Base-by-base conservation (phyloP, 1,140 invertebrate genomes). In the Drosophila erecta region DNA sequence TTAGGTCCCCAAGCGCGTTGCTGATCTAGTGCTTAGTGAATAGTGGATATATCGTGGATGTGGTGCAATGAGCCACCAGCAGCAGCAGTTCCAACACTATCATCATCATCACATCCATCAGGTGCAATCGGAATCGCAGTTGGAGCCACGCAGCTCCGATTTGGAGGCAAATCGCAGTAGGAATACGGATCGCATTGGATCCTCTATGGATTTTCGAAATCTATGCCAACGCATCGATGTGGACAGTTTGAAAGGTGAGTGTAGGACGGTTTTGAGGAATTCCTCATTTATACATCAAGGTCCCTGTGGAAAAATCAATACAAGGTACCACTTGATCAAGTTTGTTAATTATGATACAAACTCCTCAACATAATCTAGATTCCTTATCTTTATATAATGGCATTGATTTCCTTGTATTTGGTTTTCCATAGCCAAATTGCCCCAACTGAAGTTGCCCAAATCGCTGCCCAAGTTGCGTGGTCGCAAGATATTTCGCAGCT, bases 401-500 rank as follows among this genome's bases (percentile, higher is more conserved):
- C 15, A 15, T 43, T 43, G 22, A 22, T 22, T 22, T 22, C 2
- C 15, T 8, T 11, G 1, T 3, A 44, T 11, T 4, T 2, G 11
- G 3, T 12, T 10, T 17, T 17, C 17, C 41, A 12, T 40, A 90
- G 86, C 71, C 27, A 90, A 90, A 46, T 30, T 92, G 27, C 81
- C 90, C 2, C 90, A 86, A 40, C 46, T 91, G 10, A 89, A 89
- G 58, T 47, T 91, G 35, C 90, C 90, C 1, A 89, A 89, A 49
- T 76, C 89, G 47, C 41, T 92, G 67, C 78, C 79, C 40, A 92
- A 92, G 54, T 24, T 92, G 10, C 70, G 87, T 6, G 75, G 74
- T n/a, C 85, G 91, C 41, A 85, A 80, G 47, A 76, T 90, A 30
- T 91, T 92, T 17, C 79, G 86, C 49, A 77, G 60, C 24, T 90